Evolutionary conservation across 2,113 vertebrate genomes (phyloP).

Genomic region (Bucco capensis): DNA sequence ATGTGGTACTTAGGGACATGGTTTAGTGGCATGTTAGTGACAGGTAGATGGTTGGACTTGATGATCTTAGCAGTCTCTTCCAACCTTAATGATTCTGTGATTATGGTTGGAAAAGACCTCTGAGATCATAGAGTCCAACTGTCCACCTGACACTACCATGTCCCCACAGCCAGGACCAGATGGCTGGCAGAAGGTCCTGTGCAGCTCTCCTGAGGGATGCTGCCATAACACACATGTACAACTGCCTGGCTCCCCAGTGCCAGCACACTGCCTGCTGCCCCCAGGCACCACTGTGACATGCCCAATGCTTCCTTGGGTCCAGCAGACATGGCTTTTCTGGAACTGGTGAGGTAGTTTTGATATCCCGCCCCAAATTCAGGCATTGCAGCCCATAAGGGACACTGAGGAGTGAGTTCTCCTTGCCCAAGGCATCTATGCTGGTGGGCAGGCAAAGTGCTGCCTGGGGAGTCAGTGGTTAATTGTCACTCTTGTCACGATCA

Average conservation of each 20-base stretch:
- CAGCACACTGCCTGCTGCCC: rapidly evolving
- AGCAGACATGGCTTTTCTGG: not conserved
- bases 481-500: not conserved
- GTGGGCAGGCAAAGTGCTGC: not conserved
- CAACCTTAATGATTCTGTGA: no score
- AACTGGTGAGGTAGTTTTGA: not conserved
- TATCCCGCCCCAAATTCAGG: not conserved
- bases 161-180: not conserved
- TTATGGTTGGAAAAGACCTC: no score
- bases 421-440: rapidly evolving
- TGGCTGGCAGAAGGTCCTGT: not conserved
- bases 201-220: not conserved
- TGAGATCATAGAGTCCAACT: no score
- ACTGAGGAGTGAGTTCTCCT: not conserved
- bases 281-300: not conserved
- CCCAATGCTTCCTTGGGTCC: not conserved
- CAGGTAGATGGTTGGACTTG: no score
- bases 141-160: no score
- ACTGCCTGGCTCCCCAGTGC: rapidly evolving
- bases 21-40: no score
- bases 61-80: no score
- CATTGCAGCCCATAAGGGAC: not conserved
- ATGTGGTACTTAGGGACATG: no score
- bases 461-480: not conserved
- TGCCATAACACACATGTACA: rapidly evolving